Evolutionary conservation across 2,797 vertebrate species (phyloP).

Genomic region (Setipinna tenuifilis): DNA sequence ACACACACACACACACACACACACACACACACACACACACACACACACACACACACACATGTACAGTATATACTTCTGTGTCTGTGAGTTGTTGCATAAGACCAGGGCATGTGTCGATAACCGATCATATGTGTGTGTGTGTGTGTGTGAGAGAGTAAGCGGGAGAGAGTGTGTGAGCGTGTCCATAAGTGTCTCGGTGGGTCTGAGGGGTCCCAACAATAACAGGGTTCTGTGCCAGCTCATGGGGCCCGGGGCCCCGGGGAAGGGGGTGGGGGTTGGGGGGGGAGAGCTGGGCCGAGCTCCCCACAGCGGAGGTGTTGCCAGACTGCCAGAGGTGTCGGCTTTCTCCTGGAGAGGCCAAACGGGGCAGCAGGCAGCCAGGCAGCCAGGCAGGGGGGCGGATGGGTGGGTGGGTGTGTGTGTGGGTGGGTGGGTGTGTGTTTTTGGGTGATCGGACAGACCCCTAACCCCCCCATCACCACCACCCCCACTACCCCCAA

Average conservation of each 20-base stretch:
- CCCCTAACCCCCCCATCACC: background rate
- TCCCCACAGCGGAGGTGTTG: slow-evolving; percentile 59
- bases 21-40: background rate
- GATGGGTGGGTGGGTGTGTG: background rate
- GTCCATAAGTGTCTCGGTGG: slow-evolving; percentile 21
- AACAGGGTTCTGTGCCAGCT: slow-evolving; percentile 60
- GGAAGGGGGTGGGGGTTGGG: slow-evolving; percentile 76
- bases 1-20: background rate
- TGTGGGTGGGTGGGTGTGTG: too few species aligned
- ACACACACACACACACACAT: background rate
- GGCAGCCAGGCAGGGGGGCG: background rate
- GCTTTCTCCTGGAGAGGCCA: slow-evolving; percentile 85
- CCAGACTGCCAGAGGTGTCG: slow-evolving; percentile 87
- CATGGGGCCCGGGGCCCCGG: slow-evolving; percentile 78
- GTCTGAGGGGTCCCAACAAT: slow-evolving; percentile 35
- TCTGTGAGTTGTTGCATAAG: background rate
- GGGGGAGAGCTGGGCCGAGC: slow-evolving; percentile 69
- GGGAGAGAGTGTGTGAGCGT: slow-evolving; percentile 41
- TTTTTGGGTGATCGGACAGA: background rate
- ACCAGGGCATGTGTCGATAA: background rate
- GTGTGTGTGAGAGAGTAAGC: slow-evolving; percentile 17
- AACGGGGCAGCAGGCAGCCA: slow-evolving; percentile 56
- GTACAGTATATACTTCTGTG: background rate
- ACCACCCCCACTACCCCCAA: too few species aligned
- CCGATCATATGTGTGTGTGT: too few species aligned